Percentiles rank a stretch among this genome's conserved stretches.
Conservation (phyloP, 2,797 vertebrate species). For the Calcarius lapponicus region DNA sequence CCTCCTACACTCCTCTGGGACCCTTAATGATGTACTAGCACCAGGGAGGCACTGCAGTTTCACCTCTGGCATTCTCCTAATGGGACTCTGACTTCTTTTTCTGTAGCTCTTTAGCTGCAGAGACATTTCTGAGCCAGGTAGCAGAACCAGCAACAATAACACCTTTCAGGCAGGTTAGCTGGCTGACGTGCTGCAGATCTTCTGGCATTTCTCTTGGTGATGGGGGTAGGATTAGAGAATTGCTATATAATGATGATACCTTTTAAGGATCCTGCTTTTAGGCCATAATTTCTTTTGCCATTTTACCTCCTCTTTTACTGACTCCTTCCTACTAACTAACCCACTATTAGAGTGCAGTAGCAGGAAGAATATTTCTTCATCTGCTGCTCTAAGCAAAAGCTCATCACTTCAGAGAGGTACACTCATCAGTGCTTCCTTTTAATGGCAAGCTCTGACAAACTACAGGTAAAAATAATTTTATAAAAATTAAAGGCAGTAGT, state of each 20-base stretch:
- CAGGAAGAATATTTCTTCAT: conserved; percentile 29
- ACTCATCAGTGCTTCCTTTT: conserved; percentile 17
- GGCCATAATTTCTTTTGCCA: conserved; percentile 57
- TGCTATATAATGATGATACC: conserved; percentile 34
- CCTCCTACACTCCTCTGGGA: conserved; percentile 33
- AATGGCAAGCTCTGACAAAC: conserved; percentile 54
- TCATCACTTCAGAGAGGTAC: background rate
- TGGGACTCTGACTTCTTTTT: conserved; percentile 37
- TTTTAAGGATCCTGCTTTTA: conserved; percentile 50
- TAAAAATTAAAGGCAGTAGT: conserved; percentile 21
- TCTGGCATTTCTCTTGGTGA: conserved; percentile 45
- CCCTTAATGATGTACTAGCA: conserved; percentile 43
- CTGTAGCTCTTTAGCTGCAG: conserved; percentile 35
- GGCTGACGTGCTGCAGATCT: conserved; percentile 18
- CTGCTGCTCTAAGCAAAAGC: conserved; percentile 32
- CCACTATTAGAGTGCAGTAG: background rate
- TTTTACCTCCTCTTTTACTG: conserved; percentile 42
- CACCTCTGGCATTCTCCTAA: conserved; percentile 48
- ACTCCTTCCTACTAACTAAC: conserved; percentile 7
- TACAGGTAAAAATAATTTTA: conserved; percentile 40
- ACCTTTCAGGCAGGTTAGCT: conserved; percentile 46
- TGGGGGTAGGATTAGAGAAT: background rate
- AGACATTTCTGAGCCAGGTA: conserved; percentile 38
- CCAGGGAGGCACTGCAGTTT: conserved; percentile 2
- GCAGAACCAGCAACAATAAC: conserved; percentile 50